Evolutionary conservation across 2,797 vertebrate species (phyloP).

Genomic region (Margarornis squamiger): DNA sequence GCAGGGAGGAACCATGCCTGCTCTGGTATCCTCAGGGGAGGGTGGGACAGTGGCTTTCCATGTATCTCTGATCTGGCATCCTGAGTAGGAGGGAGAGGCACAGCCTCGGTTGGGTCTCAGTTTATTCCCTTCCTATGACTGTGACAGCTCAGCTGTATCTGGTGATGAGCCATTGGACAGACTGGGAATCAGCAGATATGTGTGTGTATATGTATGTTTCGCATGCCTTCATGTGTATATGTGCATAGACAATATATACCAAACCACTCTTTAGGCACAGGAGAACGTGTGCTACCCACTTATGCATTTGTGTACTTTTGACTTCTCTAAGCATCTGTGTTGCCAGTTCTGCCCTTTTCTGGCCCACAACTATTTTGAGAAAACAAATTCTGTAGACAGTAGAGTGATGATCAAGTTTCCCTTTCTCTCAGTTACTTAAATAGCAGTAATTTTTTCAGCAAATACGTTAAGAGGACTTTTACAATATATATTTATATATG

Average conservation of each 20-base stretch:
- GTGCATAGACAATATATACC: not conserved
- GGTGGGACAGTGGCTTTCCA: fast-evolving
- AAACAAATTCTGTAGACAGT: not conserved
- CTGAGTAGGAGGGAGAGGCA: not conserved
- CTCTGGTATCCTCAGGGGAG: not conserved
- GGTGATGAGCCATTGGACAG: not conserved
- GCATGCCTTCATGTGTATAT: not conserved
- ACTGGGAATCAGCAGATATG: not conserved
- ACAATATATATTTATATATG: not conserved
- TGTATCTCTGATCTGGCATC: not conserved
- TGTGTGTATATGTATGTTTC: fast-evolving
- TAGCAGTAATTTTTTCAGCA: not conserved
- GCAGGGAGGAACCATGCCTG: not conserved
- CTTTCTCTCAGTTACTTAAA: not conserved
- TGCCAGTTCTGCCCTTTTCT: not conserved
- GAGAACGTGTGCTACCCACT: not conserved
- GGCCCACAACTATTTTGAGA: not conserved
- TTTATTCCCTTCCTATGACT: not conserved
- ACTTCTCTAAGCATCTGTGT: not conserved
- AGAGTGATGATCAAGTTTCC: not conserved
- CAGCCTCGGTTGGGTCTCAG: not conserved
- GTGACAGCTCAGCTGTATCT: not conserved
- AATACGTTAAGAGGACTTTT: not conserved
- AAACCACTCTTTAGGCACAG: not conserved
- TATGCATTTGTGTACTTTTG: not conserved